Base-by-base conservation (phyloP, 2,113 vertebrate species). In the Datnioides undecimradiatus region DNA sequence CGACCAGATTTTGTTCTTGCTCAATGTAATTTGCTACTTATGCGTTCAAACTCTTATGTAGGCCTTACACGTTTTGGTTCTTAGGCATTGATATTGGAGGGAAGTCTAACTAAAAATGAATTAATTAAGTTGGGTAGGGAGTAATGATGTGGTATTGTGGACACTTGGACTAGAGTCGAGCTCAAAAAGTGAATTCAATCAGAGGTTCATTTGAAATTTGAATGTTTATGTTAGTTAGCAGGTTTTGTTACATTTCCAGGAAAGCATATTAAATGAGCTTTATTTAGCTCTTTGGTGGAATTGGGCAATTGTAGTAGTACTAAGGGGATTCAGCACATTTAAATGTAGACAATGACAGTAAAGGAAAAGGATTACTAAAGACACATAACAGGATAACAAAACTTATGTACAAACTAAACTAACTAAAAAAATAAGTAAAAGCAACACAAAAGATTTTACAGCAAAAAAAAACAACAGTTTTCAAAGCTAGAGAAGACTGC, bases 1-100 rank as follows among this genome's bases (percentile, higher is more conserved):
- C 31, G 40, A 83, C 25, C 23, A 52, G 27, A 45, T 48, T 52
- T 38, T 70, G 54, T 34, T 54, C 25, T 31, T 66, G n/a, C 8
- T 31, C 11, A 38, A n/a, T 8, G 27, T 10, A 17, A 55, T 63
- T 63, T 68, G 27, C 21, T 6, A 36, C 10, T 2, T 41, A 49
- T 1, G 5, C 13, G 52, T 70, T 43, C 68, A 40, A 55, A 49
- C 12, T 49, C 19, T 29, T 51, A 43, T 19, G 13, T 25, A 33
- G 12, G 1, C 49, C 29, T 64, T 6, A 66, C 29, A 23, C 8
- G 38, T 43, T 58, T 14, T 25, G 34, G 6, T 27, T n/a, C 17
- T 36, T 14, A 19, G 12, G n/a, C 31, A 65, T 27, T 29, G 36
- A 17, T 54, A n/a, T 41, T 52, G 27, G 14, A 71, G 29, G 8